A percentile compares a stretch with the other conserved stretches of the same genome.
phyloP scores from a whole-genome alignment of 2,888 invertebrate genomes.

The Morinoia aosen region DNA sequence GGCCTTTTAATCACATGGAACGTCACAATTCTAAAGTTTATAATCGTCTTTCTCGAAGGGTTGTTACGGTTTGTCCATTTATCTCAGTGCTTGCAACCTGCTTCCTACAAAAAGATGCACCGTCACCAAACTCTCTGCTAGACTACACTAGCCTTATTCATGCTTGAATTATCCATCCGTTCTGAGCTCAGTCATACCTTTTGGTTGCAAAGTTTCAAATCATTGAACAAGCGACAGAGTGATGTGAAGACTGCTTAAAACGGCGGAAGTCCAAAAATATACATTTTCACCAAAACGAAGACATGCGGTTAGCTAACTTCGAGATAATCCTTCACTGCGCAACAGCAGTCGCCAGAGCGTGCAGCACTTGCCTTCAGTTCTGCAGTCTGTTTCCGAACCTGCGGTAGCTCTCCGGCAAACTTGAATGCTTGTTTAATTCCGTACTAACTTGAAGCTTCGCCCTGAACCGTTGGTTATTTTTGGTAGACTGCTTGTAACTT shows the following conservation, averaged over 20 bases:
- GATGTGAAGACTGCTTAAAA: background rate
- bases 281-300: background rate
- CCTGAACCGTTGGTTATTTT: no score
- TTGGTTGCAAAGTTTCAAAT: background rate
- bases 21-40: no score
- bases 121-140: background rate
- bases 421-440: no score
- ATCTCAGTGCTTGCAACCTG: background rate
- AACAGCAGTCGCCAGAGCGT: background rate
- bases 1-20: no score
- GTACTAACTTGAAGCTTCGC: no score
- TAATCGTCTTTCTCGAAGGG: no score
- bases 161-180: background rate
- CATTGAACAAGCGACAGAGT: background rate
- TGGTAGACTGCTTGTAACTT: no score
- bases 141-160: background rate
- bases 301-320: background rate
- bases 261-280: background rate
- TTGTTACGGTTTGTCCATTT: background rate
- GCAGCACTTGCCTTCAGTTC: background rate
- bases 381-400: no score
- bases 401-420: no score
- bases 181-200: background rate
- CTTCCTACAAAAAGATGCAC: background rate
- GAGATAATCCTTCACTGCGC: background rate